Evolutionary conservation across 2,797 vertebrate species (phyloP), one percentile per base, ranked within the genome.

Genomic region (Coracias cyanogaster): DNA sequence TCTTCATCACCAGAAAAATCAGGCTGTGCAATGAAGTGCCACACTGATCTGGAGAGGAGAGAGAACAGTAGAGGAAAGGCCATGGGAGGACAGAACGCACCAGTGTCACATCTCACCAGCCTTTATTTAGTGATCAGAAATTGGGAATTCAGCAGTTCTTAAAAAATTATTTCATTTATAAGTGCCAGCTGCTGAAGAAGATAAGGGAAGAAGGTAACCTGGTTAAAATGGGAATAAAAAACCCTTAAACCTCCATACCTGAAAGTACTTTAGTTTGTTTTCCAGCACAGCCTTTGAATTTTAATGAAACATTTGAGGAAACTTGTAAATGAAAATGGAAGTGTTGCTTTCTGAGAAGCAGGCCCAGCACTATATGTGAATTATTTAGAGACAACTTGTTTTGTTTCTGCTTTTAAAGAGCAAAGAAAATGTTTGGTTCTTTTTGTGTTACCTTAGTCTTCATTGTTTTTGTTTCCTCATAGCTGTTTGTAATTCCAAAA

Each of bases 231-330:
- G 37, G 41, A 55, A 22, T 3, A 26, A 14, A 18, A 16, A 26
- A 4, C 37, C 37, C 41, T 43, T 43, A 61, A 58, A 72, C 19
- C 33, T 81, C 72, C 55, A 9, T 81, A 91, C 76, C 65, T 93
- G 82, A 94, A 94, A 93, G 72, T 83, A 82, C 8, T 83, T 94
- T 37, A 58, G 55, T 91, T 95, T 82, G 60, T 86, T 96, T 95
- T 94, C 70, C 62, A 94, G 54, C 52, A 84, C 57, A 88, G 87
- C 29, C 62, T 86, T 92, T 81, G 93, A 94, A 95, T 95, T 95
- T 96, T 97, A 97, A 96, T 97, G 81, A 96, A 95, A 93, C 94
- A 58, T 94, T 96, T 94, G 95, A 82, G 81, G 60, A 94, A 96
- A 95, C 80, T 54, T 92, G 90, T 46, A 92, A 95, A 94, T 93